Conservation (phyloP, 2,797 vertebrate species). For the Triplophysa bombifrons region DNA sequence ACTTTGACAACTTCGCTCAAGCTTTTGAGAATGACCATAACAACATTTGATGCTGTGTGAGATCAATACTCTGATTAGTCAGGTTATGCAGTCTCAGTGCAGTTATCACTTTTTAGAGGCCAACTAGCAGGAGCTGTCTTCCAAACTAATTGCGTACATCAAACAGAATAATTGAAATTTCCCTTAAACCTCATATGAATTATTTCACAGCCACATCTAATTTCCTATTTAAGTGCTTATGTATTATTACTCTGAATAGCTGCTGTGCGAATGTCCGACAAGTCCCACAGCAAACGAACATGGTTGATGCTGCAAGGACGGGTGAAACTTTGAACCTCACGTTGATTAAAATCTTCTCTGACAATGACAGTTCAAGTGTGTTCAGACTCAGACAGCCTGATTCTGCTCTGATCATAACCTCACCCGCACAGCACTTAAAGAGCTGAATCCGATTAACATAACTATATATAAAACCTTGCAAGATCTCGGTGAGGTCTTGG, state of each 20-base stretch:
- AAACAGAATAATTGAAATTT: slow-evolving; percentile 46
- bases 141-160: slow-evolving; percentile 40
- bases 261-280: slow-evolving; percentile 23
- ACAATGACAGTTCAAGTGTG: slow-evolving; percentile 47
- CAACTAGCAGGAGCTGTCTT: slow-evolving; percentile 4
- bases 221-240: slow-evolving; percentile 48
- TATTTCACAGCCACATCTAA: slow-evolving; percentile 44
- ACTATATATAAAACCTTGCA: slow-evolving; percentile 35
- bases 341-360: slow-evolving; percentile 49
- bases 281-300: slow-evolving; percentile 18
- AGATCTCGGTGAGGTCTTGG: slow-evolving; percentile 15
- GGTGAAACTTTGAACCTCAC: slow-evolving; percentile 38
- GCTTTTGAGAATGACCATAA: too few species aligned
- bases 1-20: too few species aligned
- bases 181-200: slow-evolving; percentile 49
- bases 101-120: too few species aligned
- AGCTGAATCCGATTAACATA: slow-evolving; percentile 39
- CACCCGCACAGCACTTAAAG: slow-evolving; percentile 23
- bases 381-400: slow-evolving; percentile 22
- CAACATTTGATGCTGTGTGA: too few species aligned
- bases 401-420: slow-evolving; percentile 45
- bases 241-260: slow-evolving; percentile 37
- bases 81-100: too few species aligned
- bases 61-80: too few species aligned
- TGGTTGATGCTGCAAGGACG: slow-evolving; percentile 20